These are phyloP conservation scores for Bucco capensis DNA, from an alignment of 2,113 vertebrate genomes.

Conservation along the genomic window DNA sequence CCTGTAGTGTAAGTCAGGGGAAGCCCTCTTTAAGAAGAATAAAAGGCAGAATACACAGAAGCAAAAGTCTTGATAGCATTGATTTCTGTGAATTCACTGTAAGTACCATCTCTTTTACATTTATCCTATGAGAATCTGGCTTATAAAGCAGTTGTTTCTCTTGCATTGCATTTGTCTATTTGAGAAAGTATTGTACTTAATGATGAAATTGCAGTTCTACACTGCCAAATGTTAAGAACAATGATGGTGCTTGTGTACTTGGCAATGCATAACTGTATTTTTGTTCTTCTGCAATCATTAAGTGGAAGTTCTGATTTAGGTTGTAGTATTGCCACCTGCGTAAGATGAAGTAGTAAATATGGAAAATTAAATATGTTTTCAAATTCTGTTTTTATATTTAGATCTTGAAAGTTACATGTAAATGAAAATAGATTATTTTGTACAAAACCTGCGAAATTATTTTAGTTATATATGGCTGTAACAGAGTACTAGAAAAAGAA, in stretches of 20 bases:
- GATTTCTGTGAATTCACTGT: conserved; percentile 95
- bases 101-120: conserved; percentile 65
- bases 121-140: not conserved
- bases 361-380: not conserved
- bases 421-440: not conserved
- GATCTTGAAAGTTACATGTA: not conserved
- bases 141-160: not conserved
- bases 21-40: conserved; percentile 95
- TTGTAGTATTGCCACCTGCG: not conserved
- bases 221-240: not conserved
- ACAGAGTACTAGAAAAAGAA: not conserved
- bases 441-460: not conserved
- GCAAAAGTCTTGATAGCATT: conserved; percentile 92
- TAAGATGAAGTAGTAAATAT: not conserved
- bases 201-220: not conserved
- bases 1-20: conserved; percentile 86
- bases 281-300: not conserved
- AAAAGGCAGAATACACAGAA: conserved; percentile 93
- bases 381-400: not conserved
- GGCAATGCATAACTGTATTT: not conserved
- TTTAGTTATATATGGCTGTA: not conserved
- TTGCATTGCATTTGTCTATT: not conserved
- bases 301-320: not conserved
- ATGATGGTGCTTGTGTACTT: not conserved
- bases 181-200: not conserved